Percentiles rank a stretch among this genome's conserved stretches.
Evolutionary conservation across 2,888 invertebrate genomes (phyloP).

Genomic region (Hydraecia micacea): DNA sequence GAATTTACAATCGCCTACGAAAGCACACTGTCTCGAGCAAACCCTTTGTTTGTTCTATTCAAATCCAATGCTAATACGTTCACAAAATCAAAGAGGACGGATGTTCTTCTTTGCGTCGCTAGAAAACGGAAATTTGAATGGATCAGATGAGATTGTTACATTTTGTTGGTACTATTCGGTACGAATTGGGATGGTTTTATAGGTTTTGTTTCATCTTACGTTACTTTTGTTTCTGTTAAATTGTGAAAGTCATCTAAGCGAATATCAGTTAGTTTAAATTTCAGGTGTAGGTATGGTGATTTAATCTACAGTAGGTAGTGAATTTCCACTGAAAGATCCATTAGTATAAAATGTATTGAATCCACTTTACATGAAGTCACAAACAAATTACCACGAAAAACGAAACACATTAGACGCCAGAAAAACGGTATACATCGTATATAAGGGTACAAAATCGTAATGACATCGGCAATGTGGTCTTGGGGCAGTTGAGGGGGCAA

Average conservation of each 20-base stretch:
- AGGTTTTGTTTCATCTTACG: conserved; percentile 25
- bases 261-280: background rate
- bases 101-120: conserved; percentile 84
- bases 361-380: conserved; percentile 24
- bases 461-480: conserved; percentile 74
- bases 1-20: conserved; percentile 89
- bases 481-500: conserved; percentile 73
- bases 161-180: conserved; percentile 69
- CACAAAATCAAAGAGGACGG: conserved; percentile 88
- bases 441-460: conserved; percentile 66
- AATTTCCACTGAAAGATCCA: conserved; percentile 10
- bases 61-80: conserved; percentile 90
- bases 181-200: conserved; percentile 16
- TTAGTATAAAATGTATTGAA: conserved; percentile 6
- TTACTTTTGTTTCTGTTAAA: background rate
- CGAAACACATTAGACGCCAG: conserved; percentile 51
- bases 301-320: background rate
- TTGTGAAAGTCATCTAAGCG: no score
- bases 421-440: conserved; percentile 49
- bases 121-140: conserved; percentile 83
- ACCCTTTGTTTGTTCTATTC: conserved; percentile 90
- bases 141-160: conserved; percentile 79
- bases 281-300: background rate
- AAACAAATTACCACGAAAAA: conserved; percentile 54
- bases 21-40: conserved; percentile 89